Conservation (phyloP, 2,797 vertebrate species). For the Sphaeramia orbicularis region DNA sequence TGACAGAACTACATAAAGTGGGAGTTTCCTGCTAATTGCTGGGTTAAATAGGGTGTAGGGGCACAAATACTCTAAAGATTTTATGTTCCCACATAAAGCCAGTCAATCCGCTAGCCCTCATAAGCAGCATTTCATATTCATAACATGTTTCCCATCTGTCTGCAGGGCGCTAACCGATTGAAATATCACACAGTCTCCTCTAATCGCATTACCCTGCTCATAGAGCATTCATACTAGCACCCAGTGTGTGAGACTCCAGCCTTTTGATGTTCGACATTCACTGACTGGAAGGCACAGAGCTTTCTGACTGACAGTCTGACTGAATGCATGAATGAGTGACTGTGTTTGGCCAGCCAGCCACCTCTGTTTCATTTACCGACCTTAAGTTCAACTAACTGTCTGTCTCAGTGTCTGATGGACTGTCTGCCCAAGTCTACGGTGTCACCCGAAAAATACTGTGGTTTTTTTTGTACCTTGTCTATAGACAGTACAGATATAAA, state of each 20-base stretch:
- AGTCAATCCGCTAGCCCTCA: conserved; percentile 53
- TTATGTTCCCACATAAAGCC: conserved; percentile 50
- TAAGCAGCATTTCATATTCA: conserved; percentile 75
- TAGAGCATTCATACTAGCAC: conserved; percentile 61
- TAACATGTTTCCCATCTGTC: conserved; percentile 72
- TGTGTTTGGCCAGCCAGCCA: conserved; percentile 21
- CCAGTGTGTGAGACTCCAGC: conserved; percentile 54
- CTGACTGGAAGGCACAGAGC: conserved; percentile 47
- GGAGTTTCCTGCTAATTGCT: conserved; percentile 17
- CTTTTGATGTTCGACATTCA: conserved; percentile 60
- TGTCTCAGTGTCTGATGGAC: conserved; percentile 9
- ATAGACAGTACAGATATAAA: too few relatives aligned
- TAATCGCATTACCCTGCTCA: conserved; percentile 80
- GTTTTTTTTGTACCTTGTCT: too few relatives aligned
- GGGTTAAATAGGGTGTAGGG: conserved; percentile 32
- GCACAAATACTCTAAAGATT: conserved; percentile 28
- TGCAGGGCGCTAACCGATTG: conserved; percentile 75
- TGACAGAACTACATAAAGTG: neutral
- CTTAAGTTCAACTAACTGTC: conserved; percentile 34
- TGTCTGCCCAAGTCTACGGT: neutral
- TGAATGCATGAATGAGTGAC: conserved; percentile 51
- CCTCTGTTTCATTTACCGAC: conserved; percentile 32
- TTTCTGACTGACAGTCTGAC: conserved; percentile 49
- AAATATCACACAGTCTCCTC: conserved; percentile 80
- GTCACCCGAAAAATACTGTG: too few relatives aligned